phyloP scores from a whole-genome alignment of 2,113 vertebrate species.

The Motacilla tschutschensis region DNA sequence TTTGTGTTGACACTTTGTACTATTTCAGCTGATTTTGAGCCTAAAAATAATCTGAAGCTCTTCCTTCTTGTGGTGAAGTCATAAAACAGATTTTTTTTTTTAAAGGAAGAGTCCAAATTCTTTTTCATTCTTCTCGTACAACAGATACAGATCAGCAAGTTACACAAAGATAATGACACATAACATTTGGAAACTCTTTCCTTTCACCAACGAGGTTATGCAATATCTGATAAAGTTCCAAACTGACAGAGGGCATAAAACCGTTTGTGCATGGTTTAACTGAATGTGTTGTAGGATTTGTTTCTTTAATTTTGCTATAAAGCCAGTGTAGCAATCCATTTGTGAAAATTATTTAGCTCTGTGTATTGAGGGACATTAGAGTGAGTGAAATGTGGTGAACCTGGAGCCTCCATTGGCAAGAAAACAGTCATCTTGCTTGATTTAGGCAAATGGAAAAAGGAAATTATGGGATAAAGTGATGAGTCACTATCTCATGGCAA shows the following conservation, averaged over 20 bases:
- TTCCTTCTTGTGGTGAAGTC: not conserved
- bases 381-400: not conserved
- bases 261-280: not conserved
- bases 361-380: not conserved
- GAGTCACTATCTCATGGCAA: conserved; percentile 2
- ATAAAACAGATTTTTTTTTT: not conserved
- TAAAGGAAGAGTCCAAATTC: not conserved
- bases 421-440: not conserved
- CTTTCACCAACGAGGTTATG: not conserved
- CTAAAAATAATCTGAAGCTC: not conserved
- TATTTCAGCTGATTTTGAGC: not conserved
- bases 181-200: not conserved
- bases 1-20: not conserved
- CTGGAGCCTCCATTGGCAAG: not conserved
- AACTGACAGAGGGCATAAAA: not conserved
- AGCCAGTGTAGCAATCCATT: not conserved
- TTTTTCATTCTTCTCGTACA: not conserved
- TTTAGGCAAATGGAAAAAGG: conserved; percentile 14
- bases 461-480: conserved; percentile 7
- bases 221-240: conserved; percentile 7
- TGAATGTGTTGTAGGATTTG: not conserved
- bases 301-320: not conserved
- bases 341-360: not conserved
- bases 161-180: not conserved
- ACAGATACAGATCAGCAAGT: not conserved